Evolutionary conservation across 1,140 invertebrate species (phyloP).

Genomic region (Papilio glaucus): DNA sequence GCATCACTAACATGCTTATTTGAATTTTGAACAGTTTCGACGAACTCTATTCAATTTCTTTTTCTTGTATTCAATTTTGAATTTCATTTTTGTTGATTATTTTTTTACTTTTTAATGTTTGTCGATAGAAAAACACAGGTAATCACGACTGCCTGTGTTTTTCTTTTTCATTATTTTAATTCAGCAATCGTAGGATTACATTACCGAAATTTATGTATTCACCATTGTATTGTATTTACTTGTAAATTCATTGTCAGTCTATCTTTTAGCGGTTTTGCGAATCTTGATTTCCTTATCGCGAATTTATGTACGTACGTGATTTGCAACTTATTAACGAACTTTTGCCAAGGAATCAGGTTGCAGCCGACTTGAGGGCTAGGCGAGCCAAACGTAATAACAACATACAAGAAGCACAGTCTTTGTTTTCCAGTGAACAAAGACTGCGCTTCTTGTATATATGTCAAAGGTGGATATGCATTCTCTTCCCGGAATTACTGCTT

Average conservation of each 20-base stretch:
- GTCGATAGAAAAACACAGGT: too few relatives aligned
- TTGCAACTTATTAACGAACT: conserved; percentile 26
- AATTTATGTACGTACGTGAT: conserved; percentile 34
- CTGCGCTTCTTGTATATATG: too few relatives aligned
- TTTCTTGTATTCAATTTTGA: neutral
- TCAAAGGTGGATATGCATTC: too few relatives aligned
- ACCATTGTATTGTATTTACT: conserved; percentile 5
- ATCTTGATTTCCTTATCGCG: conserved; percentile 26
- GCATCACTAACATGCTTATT: too few relatives aligned
- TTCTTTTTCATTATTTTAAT: conserved; percentile 25
- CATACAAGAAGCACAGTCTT: neutral
- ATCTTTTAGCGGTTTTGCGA: conserved; percentile 27
- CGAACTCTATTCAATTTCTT: too few relatives aligned
- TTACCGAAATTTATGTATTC: conserved; percentile 10
- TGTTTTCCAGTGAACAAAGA: too few relatives aligned
- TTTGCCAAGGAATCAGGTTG: conserved; percentile 22
- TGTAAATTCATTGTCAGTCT: conserved; percentile 31
- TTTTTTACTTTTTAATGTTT: too few relatives aligned
- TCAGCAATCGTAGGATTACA: conserved; percentile 17
- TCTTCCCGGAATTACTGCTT: too few relatives aligned
- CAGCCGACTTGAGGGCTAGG: neutral
- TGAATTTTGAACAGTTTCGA: too few relatives aligned
- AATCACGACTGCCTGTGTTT: too few relatives aligned
- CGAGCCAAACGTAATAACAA: neutral
- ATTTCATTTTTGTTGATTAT: too few relatives aligned